Evolutionary conservation across 2,797 vertebrate genomes (phyloP).

Genomic region (Molossus molossus): DNA sequence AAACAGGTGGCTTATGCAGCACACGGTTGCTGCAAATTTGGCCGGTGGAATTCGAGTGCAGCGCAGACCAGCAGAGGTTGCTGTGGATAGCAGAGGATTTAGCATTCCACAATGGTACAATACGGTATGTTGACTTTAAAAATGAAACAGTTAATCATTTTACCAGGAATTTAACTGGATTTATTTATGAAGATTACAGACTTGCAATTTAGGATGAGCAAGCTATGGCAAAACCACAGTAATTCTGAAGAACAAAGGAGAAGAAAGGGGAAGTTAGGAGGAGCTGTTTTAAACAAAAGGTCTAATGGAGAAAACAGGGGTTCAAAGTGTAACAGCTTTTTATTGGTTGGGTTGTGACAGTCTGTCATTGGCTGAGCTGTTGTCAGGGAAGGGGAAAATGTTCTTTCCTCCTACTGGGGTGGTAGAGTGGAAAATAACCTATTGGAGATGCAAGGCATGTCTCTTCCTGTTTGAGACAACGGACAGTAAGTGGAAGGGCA

Average conservation of each 20-base stretch:
- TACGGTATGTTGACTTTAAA: not conserved
- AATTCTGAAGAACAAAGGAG: not conserved
- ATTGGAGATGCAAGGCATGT: not conserved
- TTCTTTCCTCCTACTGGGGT: not conserved
- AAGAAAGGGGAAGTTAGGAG: not conserved
- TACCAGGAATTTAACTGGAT: not conserved
- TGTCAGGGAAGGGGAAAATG: not conserved
- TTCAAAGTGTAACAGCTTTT: not conserved
- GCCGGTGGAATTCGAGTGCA: not conserved
- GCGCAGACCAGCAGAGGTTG: rapidly evolving
- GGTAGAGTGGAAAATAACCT: not conserved
- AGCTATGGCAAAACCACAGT: not conserved
- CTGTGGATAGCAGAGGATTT: not conserved
- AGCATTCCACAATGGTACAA: not conserved
- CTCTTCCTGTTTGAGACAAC: not conserved
- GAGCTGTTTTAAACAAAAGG: not conserved
- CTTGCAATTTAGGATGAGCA: not conserved
- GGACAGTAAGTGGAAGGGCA: not conserved
- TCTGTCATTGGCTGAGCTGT: not conserved
- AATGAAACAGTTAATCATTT: not conserved
- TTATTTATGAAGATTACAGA: not conserved
- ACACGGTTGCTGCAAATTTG: not conserved
- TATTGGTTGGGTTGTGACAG: not conserved
- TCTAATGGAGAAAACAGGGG: not conserved
- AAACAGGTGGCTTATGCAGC: not conserved